phyloP scores from a whole-genome alignment of 2,888 invertebrate genomes.

The Drosophila pegasa region DNA sequence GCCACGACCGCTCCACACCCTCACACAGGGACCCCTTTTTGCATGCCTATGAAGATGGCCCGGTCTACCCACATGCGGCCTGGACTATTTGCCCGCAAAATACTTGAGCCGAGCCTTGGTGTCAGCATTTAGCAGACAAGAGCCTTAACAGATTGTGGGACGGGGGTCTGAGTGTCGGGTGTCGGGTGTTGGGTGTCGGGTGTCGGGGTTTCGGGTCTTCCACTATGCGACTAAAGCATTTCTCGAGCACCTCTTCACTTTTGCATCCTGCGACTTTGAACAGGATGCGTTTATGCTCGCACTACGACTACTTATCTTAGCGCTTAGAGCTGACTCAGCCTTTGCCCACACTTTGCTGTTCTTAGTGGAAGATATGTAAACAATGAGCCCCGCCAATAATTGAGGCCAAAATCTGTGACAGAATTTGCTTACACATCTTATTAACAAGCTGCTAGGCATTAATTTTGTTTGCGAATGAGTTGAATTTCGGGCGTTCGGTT shows the following conservation, averaged over 20 bases:
- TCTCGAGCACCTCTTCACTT: constrained; percentile 75
- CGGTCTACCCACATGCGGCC: constrained; percentile 1
- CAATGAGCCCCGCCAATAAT: constrained; percentile 59
- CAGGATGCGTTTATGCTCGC: constrained; percentile 70
- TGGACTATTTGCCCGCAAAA: constrained; percentile 80
- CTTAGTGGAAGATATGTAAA: constrained; percentile 47
- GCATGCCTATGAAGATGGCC: constrained; percentile 6
- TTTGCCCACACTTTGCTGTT: constrained; percentile 16
- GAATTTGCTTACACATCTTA: constrained; percentile 20
- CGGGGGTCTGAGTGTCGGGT: constrained; percentile 13
- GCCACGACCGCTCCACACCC: constrained; percentile 1
- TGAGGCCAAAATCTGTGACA: constrained; percentile 32
- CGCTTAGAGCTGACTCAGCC: constrained; percentile 50
- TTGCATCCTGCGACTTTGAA: constrained; percentile 75
- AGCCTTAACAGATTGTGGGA: constrained; percentile 24
- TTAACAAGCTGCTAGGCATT: constrained; percentile 4
- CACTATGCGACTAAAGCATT: constrained; percentile 64
- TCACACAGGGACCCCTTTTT: background rate
- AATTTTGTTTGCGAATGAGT: background rate
- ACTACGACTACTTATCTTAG: constrained; percentile 17
- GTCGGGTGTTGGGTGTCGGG: constrained; percentile 21
- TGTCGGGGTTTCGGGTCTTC: constrained; percentile 38
- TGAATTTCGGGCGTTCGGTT: background rate
- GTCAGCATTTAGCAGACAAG: constrained; percentile 78
- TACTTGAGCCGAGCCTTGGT: constrained; percentile 75